phyloP scores from a whole-genome alignment of 1,140 invertebrate species.

The Wasmannia auropunctata region DNA sequence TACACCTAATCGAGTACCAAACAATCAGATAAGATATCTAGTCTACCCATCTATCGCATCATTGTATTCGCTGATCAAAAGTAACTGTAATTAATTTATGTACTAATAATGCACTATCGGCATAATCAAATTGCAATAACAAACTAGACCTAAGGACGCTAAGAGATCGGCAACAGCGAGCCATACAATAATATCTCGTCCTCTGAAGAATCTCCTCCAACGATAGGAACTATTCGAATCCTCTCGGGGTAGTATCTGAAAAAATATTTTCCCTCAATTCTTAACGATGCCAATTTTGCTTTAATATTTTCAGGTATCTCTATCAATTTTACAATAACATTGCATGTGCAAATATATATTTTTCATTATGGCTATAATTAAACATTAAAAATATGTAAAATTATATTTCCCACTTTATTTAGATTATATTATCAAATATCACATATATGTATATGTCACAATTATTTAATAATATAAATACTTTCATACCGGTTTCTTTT shows the following conservation, averaged over 20 bases:
- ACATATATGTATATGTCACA: neutral
- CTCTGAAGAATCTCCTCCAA: constrained; percentile 87
- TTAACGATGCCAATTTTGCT: neutral
- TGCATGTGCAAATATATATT: neutral
- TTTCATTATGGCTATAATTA: neutral
- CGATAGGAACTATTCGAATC: constrained; percentile 80
- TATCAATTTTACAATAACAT: neutral
- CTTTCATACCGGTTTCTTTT: neutral
- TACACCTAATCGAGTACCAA: constrained; percentile 86
- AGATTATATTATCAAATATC: constrained; percentile 3
- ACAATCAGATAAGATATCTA: neutral
- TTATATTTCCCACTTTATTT: neutral
- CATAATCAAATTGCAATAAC: constrained; percentile 37
- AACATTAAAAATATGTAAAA: neutral
- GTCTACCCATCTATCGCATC: neutral
- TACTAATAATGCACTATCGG: neutral
- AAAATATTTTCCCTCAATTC: constrained; percentile 4
- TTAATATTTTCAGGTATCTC: neutral
- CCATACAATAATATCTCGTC: constrained; percentile 91
- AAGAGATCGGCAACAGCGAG: constrained; percentile 91
- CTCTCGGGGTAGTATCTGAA: constrained; percentile 85
- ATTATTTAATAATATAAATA: neutral
- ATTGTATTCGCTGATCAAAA: neutral
- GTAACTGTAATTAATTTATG: neutral
- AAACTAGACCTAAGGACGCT: constrained; percentile 89